Base-by-base conservation (phyloP, 64 coral and sea anemone species). In the Hydrozoanthus tunicans region DNA sequence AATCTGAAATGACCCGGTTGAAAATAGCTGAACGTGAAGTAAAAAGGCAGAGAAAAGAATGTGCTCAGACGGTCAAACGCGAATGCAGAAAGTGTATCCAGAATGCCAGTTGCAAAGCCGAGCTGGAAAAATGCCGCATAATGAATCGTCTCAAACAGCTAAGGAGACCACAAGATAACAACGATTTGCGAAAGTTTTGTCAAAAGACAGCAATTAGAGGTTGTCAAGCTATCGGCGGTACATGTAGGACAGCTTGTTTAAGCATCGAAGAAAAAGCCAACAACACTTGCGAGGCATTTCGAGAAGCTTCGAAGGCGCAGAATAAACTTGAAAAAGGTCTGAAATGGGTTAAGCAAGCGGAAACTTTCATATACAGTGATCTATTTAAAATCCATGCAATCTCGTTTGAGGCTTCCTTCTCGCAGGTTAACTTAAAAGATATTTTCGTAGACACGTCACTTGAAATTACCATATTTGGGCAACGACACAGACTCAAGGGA, bases 401-500 rank as follows among this genome's bases (percentile, higher is more conserved):
- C 53, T 94, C 83, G 70, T 99, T 99, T 71, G 90, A 99, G 13
- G 92, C 97, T 13, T 85, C 93, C 57, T 89, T 94, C 9, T 93
- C 90, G 56, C 81, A 79, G 12, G 53, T 12, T n/a, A 70, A 96
- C 59, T 53, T 99, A 3, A 77, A 80, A 64, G 32, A 96, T 15
- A 60, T 93, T 67, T 89, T 77, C 62, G 79, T 99, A 24, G 85
- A 96, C 17, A 95, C 97, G 27, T 90, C 92, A 61, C 82, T 99
- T 64, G 94, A 99, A 84, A 76, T 93, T 56, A 99, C 97, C 58
- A 95, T 99, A 92, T 96, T 99, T 92, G 97, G 97, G 58, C 94
- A 99, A 77, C 86, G 86, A 60, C 89, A 99, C 53, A 56, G 64
- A 43, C 80, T 99, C 5, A 69, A 81, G 23, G 97, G 97, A 32